Evolutionary conservation across 2,797 vertebrate species (phyloP), one percentile per base, ranked within the genome.

Genomic region (Intellagama lesueurii): DNA sequence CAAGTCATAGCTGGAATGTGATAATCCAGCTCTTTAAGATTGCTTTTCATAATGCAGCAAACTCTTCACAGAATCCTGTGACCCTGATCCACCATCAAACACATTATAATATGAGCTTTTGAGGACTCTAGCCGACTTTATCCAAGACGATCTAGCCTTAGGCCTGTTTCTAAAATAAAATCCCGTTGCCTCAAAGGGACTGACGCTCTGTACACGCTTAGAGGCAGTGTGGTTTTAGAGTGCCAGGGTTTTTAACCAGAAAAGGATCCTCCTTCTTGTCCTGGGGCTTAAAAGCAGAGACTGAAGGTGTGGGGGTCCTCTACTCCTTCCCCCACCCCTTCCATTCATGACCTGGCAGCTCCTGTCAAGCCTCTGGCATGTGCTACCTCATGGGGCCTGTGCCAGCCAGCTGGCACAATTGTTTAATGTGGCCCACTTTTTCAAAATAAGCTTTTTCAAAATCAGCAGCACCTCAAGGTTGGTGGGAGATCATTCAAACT

Each of bases 341-440:
- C 47, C 80, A 68, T 90, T 87, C 73, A 77, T 68, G 8, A 19
- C 9, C 40, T 6, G 79, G 60, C 17, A 30, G 8, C 32, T 24
- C 28, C 28, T 7, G 16, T 49, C 40, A 49, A 83, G 60, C 64
- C 56, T 19, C 35, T 56, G 32, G 22, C 72, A 83, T 47, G 47
- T 69, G 84, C 47, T 44, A 26, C 7, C 28, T 44, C 14, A 3
- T 30, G 4, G 47, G 32, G 32, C 64, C 22, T 1, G 19, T 7
- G 47, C 89, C 85, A 87, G 28, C 69, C 17, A 40, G n/a, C 82
- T 86, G 77, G 85, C 81, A 49, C 66, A 8, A 17, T 60, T 16
- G 73, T n/a, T 69, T 44, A 77, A 77, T 3, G 32, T 77, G 89
- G 85, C 72, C 79, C 79, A 82, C 72, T 87, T 90, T 82, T 47